Percentiles rank a stretch among this genome's conserved stretches.
Evolutionary conservation across 2,113 vertebrate genomes (phyloP).

Genomic region (Talpa occidentalis): DNA sequence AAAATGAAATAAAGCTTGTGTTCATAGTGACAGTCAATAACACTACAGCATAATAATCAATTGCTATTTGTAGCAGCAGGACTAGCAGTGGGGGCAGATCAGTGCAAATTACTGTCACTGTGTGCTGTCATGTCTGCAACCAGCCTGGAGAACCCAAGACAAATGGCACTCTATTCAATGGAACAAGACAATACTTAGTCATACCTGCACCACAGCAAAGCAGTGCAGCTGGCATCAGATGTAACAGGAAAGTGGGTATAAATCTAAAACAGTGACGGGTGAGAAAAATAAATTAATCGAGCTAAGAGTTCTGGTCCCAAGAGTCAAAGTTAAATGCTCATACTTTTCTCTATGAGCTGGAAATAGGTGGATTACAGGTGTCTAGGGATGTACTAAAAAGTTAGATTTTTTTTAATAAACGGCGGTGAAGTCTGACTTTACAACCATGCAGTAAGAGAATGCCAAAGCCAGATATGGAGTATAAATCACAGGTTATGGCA

Average conservation of each 20-base stretch:
- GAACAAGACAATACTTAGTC: slow-evolving; percentile 87
- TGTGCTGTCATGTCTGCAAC: slow-evolving; percentile 89
- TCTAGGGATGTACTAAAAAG: slow-evolving; percentile 80
- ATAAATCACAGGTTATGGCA: slow-evolving; percentile 71
- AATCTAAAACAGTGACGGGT: slow-evolving; percentile 62
- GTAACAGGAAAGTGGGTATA: slow-evolving; percentile 20
- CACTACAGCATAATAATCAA: slow-evolving; percentile 95
- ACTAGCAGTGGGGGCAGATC: slow-evolving; percentile 94
- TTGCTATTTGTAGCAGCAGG: slow-evolving; percentile 96
- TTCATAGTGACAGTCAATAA: slow-evolving; percentile 93
- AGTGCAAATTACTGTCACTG: slow-evolving; percentile 96
- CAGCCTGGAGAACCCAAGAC: slow-evolving; percentile 88
- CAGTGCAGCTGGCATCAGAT: background rate
- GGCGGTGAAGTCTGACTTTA: slow-evolving; percentile 38
- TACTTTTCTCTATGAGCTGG: slow-evolving; percentile 58
- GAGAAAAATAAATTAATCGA: slow-evolving; percentile 81
- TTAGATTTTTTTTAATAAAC: slow-evolving; percentile 74
- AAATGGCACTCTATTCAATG: slow-evolving; percentile 86
- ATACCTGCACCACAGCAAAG: slow-evolving; percentile 86
- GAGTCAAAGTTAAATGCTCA: slow-evolving; percentile 72
- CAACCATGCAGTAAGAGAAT: slow-evolving; percentile 16
- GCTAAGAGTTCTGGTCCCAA: slow-evolving; percentile 53
- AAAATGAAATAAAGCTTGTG: slow-evolving; percentile 88
- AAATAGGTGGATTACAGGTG: slow-evolving; percentile 77
- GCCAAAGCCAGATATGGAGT: slow-evolving; percentile 36